A percentile compares a stretch with the other conserved stretches of the same genome.
Evolutionary conservation across 2,888 invertebrate genomes (phyloP).

Genomic region (Drosophila nr. fundita): DNA sequence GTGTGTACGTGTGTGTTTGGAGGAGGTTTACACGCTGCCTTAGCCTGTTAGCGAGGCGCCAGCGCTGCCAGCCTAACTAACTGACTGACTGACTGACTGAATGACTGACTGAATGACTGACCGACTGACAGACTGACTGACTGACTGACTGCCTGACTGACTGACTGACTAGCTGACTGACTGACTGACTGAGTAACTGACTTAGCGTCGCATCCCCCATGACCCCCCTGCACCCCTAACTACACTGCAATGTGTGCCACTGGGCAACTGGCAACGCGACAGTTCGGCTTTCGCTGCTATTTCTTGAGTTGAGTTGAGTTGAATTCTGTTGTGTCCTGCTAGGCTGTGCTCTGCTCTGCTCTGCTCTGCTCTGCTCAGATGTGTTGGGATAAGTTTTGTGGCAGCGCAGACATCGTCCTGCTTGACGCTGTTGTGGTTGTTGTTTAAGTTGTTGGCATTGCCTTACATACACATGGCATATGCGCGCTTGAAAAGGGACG

Average conservation of each 20-base stretch:
- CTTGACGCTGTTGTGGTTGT: not conserved
- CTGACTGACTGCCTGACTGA: constrained; percentile 34
- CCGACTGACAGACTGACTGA: constrained; percentile 31
- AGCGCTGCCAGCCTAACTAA: constrained; percentile 42
- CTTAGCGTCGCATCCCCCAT: constrained; percentile 6
- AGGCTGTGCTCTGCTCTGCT: constrained; percentile 17
- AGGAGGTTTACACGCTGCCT: constrained; percentile 35
- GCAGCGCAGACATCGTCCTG: constrained; percentile 64
- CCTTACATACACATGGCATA: constrained; percentile 59
- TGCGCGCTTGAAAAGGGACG: constrained; percentile 72
- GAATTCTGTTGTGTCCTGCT: constrained; percentile 64
- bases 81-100: constrained; percentile 32
- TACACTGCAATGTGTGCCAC: not conserved
- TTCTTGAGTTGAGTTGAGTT: constrained; percentile 72
- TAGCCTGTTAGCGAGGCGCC: constrained; percentile 78
- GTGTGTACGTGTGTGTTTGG: constrained; percentile 3
- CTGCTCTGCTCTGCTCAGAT: constrained; percentile 20
- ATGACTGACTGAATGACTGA: constrained; percentile 28
- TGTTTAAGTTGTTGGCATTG: constrained; percentile 28
- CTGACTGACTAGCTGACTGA: constrained; percentile 43
- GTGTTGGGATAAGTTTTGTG: constrained; percentile 63
- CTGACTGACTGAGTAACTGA: constrained; percentile 32
- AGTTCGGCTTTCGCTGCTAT: constrained; percentile 43
- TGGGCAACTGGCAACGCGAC: constrained; percentile 13
- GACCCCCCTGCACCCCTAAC: not conserved